Base-by-base conservation (phyloP, 2,797 vertebrate species). In the Numenius phaeopus region DNA sequence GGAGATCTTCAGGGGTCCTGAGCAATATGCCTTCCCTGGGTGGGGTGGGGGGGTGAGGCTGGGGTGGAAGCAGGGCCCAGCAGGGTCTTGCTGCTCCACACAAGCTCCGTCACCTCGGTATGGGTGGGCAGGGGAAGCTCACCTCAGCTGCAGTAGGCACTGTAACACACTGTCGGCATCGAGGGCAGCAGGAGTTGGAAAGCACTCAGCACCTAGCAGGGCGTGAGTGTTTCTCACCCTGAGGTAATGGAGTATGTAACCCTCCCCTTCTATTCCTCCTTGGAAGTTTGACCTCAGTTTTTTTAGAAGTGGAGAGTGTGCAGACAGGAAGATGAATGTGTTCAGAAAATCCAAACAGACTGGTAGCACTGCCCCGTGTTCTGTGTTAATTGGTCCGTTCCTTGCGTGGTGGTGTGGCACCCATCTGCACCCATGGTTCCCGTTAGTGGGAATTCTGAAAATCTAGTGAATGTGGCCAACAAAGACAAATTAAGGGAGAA, bases 131-230 rank as follows among this genome's bases (percentile, higher is more conserved):
- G 30, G n/a, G 50, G 55, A 59, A 44, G 27, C 49, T 82, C 37
- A 2, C 44, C 30, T 52, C 21, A 3, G 20, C 42, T 42, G 27
- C 44, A 7, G 1, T 1, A 34, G 11, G 19, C 18, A 2, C 16
- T 9, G 20, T 34, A n/a, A 39, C 21, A 5, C 5, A 2, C 49
- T 5, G 11, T 14, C 2, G 2, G 17, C 4, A 0, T 3, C 19
- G 32, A 47, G 30, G 46, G 61, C 37, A 55, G 23, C 5, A 5
- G 47, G 52, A 66, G 21, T 6, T 58, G 27, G 54, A 54, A 79
- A 89, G 42, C 27, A 6, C 29, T 49, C 1, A 0, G 32, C 42
- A 24, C 19, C 39, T 21, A 49, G 32, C 14, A n/a, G 58, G 34
- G 34, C 1, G 1, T 10, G 19, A 57, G 18, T 14, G 21, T 64